These are phyloP conservation scores for Eptatretus atami DNA, from an alignment of 2,797 vertebrate genomes.

Conservation along the genomic window DNA sequence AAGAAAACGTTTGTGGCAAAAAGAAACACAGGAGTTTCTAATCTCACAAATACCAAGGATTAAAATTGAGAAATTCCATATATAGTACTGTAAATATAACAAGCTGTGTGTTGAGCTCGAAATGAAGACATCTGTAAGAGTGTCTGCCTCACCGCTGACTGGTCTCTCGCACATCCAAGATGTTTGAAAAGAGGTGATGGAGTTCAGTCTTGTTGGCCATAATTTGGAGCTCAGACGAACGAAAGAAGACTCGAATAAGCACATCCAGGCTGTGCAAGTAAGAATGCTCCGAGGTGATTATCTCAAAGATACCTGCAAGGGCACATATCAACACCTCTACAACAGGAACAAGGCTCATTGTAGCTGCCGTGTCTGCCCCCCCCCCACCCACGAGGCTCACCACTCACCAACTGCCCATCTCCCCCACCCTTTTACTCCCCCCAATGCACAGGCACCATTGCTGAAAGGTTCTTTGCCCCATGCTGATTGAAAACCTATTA, in stretches of 20 bases:
- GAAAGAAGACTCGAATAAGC: conserved; percentile 71
- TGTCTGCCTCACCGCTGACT: conserved; percentile 48
- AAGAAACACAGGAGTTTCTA: too few relatives aligned
- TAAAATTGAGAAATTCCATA: too few relatives aligned
- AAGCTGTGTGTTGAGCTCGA: too few relatives aligned
- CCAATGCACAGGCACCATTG: too few relatives aligned
- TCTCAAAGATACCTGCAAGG: conserved; percentile 53
- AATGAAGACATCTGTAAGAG: too few relatives aligned
- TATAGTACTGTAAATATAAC: too few relatives aligned
- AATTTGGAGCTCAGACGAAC: conserved; percentile 41
- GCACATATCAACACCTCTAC: neutral
- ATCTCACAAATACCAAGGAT: too few relatives aligned
- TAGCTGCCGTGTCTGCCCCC: neutral
- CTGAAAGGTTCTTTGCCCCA: too few relatives aligned
- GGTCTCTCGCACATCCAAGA: conserved; percentile 49
- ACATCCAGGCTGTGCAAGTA: conserved; percentile 81
- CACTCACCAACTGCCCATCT: too few relatives aligned
- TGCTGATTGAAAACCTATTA: too few relatives aligned
- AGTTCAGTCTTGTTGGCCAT: conserved; percentile 78
- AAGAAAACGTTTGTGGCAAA: too few relatives aligned
- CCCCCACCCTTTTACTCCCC: neutral
- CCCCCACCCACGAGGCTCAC: neutral
- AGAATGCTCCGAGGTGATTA: conserved; percentile 88
- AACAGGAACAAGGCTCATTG: neutral
- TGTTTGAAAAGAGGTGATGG: conserved; percentile 95